Evolutionary conservation across 1,140 invertebrate genomes (phyloP), one percentile per base, ranked within the genome.

Genomic region (Penaeus indicus): DNA sequence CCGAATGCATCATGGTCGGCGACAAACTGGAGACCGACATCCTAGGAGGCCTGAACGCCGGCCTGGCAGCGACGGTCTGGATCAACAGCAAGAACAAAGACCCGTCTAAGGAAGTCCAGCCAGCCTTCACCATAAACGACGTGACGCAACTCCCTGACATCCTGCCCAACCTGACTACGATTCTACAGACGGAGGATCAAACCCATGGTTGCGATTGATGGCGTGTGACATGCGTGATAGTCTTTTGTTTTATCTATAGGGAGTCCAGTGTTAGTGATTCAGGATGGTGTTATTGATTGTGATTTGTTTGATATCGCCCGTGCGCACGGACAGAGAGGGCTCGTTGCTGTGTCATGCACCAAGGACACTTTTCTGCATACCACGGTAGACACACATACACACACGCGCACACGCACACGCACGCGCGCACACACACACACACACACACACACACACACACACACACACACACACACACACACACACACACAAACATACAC

Each of bases 11-110:
- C 90, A 97, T 97, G 96, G 95, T 97, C 91, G 96, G 96, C 18
- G 97, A 97, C 92, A 97, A 96, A 92, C 92, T 97, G 88, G 96
- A 97, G 92, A 97, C 96, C 18, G 97, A 97, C 93, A 97, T 97
- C 90, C 94, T 90, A n/a, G 96, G 96, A 77, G 96, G 96, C 54
- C 95, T 95, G 90, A 93, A 96, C 92, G 96, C 96, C 38, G 94
- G 95, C 90, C 92, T 97, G 75, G 95, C 94, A 10, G 95, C 95
- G 18, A 97, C 96, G 0, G 95, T 97, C 21, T 97, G 96, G 96
- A 94, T 97, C 89, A 95, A 96, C 25, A 72, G 82, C 18, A 86
- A 88, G n/a, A 84, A 86, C 2, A 60, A 69, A 21, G 16, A 11
- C 25, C 62, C 83, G 54, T 84, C 87, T 0, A 83, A 42, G 11